Percentiles rank a stretch among this genome's conserved stretches.
Evolutionary conservation across 2,888 invertebrate species (phyloP).

Genomic region (Synergus gifuensis): DNA sequence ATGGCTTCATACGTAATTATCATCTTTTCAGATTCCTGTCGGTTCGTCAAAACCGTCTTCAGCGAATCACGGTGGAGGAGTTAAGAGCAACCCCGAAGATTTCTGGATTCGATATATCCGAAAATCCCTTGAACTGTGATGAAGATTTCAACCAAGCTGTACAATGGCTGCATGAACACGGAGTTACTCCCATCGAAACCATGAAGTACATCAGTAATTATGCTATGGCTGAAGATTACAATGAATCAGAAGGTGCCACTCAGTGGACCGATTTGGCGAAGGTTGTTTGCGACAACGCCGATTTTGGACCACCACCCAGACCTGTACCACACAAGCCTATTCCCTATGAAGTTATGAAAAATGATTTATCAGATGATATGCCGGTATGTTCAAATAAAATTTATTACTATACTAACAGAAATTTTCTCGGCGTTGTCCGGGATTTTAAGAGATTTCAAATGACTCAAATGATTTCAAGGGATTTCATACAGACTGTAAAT

Average conservation of each 20-base stretch:
- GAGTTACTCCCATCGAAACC: conserved; percentile 80
- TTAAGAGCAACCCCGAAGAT: conserved; percentile 81
- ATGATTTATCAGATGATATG: conserved; percentile 31
- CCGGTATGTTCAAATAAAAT: neutral
- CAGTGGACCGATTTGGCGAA: conserved; percentile 75
- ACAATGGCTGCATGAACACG: conserved; percentile 81
- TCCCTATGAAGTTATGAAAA: conserved; percentile 13
- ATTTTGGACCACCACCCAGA: conserved; percentile 68
- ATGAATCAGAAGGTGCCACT: conserved; percentile 59
- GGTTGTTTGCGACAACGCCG: conserved; percentile 67
- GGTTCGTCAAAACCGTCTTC: conserved; percentile 69
- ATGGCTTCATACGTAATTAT: neutral
- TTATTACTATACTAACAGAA: neutral
- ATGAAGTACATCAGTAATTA: conserved; percentile 63
- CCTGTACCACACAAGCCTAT: conserved; percentile 53
- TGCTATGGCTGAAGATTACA: conserved; percentile 62
- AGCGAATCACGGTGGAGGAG: conserved; percentile 80
- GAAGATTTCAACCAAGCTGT: conserved; percentile 84
- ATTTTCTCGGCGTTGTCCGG: too few species aligned
- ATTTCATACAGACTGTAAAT: too few species aligned
- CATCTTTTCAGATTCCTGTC: conserved; percentile 66
- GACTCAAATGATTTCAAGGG: neutral
- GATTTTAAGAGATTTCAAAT: conserved; percentile 37
- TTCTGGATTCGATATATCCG: conserved; percentile 81
- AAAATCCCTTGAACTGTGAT: conserved; percentile 85